Conservation (phyloP, 1,140 invertebrate species). For the Nebria ingens region DNA sequence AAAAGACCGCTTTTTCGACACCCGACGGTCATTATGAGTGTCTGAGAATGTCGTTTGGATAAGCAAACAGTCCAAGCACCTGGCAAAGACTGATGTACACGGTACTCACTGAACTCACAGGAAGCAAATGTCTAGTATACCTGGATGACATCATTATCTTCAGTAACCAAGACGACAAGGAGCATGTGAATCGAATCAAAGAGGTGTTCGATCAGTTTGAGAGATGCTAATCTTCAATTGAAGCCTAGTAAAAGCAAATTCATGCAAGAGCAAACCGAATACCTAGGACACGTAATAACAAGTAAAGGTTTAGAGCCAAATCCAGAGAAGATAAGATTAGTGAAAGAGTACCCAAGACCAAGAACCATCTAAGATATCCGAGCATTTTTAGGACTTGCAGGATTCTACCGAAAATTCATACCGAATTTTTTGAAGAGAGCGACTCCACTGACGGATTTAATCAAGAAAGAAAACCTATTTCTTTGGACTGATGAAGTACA, state of each 20-base stretch:
- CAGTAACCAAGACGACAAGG: not conserved
- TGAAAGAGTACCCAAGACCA: not conserved
- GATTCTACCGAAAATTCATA: not conserved
- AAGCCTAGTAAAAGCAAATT: not conserved
- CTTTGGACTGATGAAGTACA: not conserved
- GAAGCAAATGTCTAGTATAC: not conserved
- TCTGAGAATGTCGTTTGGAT: not conserved
- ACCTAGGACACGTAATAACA: not conserved
- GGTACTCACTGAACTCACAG: not conserved
- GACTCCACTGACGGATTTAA: not conserved
- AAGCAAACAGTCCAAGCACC: not conserved
- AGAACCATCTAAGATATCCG: not conserved
- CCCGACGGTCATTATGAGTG: not conserved
- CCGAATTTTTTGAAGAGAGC: not conserved
- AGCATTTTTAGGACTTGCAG: not conserved
- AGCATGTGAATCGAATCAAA: no score
- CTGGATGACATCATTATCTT: no score
- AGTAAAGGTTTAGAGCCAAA: not conserved
- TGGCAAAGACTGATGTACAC: not conserved
- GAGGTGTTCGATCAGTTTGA: no score
- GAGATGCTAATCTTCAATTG: no score
- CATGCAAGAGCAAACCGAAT: not conserved
- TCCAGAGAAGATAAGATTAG: not conserved
- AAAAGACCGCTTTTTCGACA: not conserved
- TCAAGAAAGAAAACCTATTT: not conserved